phyloP scores from a whole-genome alignment of 2,113 vertebrate species.

The Phaetusa simplex region DNA sequence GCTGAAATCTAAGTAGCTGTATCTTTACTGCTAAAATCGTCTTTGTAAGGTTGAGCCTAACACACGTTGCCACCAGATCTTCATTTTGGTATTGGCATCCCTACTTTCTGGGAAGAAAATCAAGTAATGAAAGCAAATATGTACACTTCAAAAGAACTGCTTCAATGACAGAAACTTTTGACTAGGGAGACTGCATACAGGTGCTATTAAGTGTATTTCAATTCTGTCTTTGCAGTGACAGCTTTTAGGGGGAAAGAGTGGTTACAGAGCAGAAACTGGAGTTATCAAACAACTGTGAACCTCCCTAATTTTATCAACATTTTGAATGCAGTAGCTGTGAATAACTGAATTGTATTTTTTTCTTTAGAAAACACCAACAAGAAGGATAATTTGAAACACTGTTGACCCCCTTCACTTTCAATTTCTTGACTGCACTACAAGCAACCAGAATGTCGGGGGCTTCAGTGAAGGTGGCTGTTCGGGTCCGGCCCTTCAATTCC shows the following conservation, averaged over 20 bases:
- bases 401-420: not conserved
- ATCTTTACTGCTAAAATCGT: constrained; percentile 38
- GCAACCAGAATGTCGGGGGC: constrained; percentile 90
- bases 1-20: constrained; percentile 18
- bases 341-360: not conserved
- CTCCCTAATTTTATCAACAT: not conserved
- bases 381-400: not conserved
- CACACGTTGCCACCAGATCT: constrained; percentile 22
- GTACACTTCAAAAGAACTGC: not conserved
- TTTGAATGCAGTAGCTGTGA: not conserved
- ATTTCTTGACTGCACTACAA: not conserved
- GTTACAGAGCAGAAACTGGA: not conserved
- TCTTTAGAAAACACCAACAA: constrained; percentile 35
- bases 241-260: not conserved
- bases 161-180: not conserved
- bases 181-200: not conserved
- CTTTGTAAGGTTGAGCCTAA: not conserved
- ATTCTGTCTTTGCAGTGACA: not conserved
- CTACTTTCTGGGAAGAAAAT: not conserved
- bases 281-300: not conserved
- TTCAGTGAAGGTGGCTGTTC: constrained; percentile 97
- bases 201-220: not conserved
- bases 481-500: constrained; percentile 96
- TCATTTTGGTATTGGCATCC: not conserved
- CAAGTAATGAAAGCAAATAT: constrained; percentile 14